Evolutionary conservation across 2,113 vertebrate genomes (phyloP).

Genomic region (Dipodomys ordii): DNA sequence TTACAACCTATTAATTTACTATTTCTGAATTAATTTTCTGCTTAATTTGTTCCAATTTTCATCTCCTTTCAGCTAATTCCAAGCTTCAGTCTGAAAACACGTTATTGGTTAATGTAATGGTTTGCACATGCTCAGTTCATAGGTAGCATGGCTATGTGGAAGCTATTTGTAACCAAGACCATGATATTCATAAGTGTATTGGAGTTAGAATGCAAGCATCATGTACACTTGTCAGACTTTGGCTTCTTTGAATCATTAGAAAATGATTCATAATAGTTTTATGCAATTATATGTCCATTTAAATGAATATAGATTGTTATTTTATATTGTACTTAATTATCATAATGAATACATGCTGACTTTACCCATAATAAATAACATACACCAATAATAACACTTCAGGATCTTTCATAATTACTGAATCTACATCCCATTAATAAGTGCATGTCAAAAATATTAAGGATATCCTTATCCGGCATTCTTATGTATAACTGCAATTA

Average conservation of each 20-base stretch:
- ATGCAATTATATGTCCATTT: neutral
- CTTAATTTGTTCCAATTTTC: slow-evolving; percentile 70
- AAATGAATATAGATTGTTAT: neutral
- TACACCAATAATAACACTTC: neutral
- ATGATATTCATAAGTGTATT: too few species aligned
- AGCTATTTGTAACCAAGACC: neutral
- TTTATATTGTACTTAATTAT: neutral
- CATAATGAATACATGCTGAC: neutral
- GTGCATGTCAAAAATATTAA: neutral
- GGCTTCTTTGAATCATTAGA: neutral
- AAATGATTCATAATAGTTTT: neutral
- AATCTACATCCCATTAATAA: neutral
- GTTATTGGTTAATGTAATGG: slow-evolving; percentile 67
- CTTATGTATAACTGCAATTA: neutral
- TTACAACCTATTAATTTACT: slow-evolving; percentile 57
- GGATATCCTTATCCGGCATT: neutral
- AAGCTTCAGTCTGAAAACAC: slow-evolving; percentile 74
- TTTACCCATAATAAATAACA: neutral
- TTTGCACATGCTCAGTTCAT: slow-evolving; percentile 65
- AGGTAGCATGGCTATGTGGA: slow-evolving; percentile 42
- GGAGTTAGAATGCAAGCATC: neutral
- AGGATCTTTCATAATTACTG: neutral
- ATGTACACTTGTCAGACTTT: neutral
- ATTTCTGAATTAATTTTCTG: slow-evolving; percentile 74
- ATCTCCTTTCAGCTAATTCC: slow-evolving; percentile 68